phyloP scores from a whole-genome alignment of 2,888 invertebrate genomes.

The Acanthosepion pharaonis region DNA sequence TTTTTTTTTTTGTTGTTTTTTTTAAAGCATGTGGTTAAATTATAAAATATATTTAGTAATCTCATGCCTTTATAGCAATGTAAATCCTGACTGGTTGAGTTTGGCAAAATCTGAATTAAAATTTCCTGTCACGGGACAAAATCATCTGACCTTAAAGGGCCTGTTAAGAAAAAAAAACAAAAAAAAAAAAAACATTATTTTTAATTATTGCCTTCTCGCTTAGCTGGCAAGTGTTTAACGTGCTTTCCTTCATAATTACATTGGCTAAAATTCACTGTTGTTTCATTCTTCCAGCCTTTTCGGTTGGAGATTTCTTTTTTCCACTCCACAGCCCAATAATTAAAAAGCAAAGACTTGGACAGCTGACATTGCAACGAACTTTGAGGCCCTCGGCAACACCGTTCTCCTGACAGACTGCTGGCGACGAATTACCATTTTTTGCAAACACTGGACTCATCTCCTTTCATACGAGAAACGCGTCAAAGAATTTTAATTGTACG shows the following conservation, averaged over 20 bases:
- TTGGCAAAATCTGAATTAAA: no score
- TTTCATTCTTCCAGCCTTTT: background rate
- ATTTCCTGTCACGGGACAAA: no score
- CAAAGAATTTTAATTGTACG: background rate
- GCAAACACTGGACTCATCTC: background rate
- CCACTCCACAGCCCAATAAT: background rate
- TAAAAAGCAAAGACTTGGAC: background rate
- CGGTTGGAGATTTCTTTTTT: background rate
- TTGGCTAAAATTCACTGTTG: background rate
- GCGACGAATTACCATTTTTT: background rate
- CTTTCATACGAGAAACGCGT: background rate
- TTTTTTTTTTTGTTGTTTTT: no score
- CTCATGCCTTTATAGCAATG: no score
- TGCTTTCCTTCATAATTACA: background rate
- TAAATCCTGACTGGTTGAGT: no score
- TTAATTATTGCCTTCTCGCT: background rate
- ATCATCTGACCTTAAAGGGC: no score
- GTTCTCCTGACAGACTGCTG: background rate
- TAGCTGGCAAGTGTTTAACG: background rate
- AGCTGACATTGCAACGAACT: slow-evolving; percentile 33
- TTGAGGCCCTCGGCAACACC: background rate
- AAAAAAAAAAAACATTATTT: background rate
- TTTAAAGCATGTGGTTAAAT: no score
- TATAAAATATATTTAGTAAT: no score
- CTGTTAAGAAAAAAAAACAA: no score